Evolutionary conservation across 2,113 vertebrate genomes (phyloP).

Genomic region (Leuciscus idus): DNA sequence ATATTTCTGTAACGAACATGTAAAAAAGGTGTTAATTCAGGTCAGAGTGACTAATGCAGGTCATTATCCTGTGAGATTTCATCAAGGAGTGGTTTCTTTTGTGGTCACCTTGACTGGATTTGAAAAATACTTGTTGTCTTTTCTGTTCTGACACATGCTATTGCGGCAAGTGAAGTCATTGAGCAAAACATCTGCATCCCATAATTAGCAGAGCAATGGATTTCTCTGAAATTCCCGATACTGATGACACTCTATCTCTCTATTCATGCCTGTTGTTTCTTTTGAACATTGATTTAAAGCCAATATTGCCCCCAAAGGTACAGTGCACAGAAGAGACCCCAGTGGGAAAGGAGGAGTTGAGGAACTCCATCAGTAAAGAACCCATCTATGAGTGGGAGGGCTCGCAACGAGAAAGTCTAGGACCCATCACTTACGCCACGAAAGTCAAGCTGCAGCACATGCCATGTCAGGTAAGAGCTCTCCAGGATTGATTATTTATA

Average conservation of each 20-base stretch:
- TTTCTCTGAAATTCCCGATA: neutral
- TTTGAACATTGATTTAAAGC: conserved; percentile 3
- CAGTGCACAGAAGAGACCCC: conserved; percentile 59
- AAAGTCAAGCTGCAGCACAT: conserved; percentile 91
- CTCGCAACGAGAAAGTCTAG: conserved; percentile 80
- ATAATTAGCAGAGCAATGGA: conserved; percentile 20
- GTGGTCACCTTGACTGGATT: conserved; percentile 41
- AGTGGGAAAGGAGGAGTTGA: conserved; percentile 76
- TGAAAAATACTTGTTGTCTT: conserved; percentile 40
- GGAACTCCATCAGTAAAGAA: conserved; percentile 83
- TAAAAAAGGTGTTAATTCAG: conserved; percentile 40
- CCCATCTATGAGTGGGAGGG: conserved; percentile 84
- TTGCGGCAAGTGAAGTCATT: conserved; percentile 27
- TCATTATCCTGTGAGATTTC: conserved; percentile 46
- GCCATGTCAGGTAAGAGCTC: conserved; percentile 84
- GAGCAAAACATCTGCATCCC: conserved; percentile 33
- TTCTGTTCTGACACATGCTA: conserved; percentile 42
- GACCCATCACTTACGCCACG: conserved; percentile 83
- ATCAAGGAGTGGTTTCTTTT: conserved; percentile 48
- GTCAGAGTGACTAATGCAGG: conserved; percentile 37
- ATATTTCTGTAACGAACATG: neutral
- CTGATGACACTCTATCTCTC: neutral
- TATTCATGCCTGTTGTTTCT: neutral
- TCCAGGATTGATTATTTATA: neutral
- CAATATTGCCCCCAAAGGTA: conserved; percentile 27